Percentiles rank a stretch among this genome's conserved stretches.
phyloP scores from a whole-genome alignment of 2,113 vertebrate species.

The Fulmarus glacialis region DNA sequence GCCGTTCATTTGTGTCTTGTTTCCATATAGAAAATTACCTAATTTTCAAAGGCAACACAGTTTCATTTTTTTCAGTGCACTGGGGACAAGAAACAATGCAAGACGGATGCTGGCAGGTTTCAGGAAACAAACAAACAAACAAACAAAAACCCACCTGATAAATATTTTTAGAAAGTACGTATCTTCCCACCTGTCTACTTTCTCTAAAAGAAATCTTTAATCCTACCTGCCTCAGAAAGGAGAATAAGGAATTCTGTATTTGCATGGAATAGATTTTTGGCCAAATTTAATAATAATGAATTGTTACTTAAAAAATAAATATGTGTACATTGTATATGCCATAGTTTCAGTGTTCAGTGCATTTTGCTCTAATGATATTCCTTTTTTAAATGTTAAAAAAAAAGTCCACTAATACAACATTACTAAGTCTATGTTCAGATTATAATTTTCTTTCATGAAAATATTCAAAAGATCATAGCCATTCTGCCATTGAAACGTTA shows the following conservation, averaged over 20 bases:
- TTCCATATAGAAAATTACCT: constrained; percentile 11
- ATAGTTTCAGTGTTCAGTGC: not conserved
- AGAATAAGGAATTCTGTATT: not conserved
- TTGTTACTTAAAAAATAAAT: not conserved
- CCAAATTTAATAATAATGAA: constrained; percentile 10
- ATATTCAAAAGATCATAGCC: not conserved
- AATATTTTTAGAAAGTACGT: not conserved
- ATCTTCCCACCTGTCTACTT: not conserved
- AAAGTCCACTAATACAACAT: not conserved
- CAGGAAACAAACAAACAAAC: not conserved
- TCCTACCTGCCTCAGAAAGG: constrained; percentile 22
- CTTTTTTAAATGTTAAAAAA: not conserved
- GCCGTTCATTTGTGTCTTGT: not conserved
- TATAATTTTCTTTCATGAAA: not conserved
- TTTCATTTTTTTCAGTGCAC: not conserved
- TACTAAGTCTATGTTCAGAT: not conserved
- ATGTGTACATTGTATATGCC: not conserved
- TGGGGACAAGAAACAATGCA: not conserved
- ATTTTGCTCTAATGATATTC: not conserved
- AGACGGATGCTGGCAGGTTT: constrained; percentile 1
- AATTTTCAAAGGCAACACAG: not conserved
- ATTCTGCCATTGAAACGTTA: not conserved
- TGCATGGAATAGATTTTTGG: not conserved
- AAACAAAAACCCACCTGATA: not conserved
- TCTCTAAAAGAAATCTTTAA: constrained; percentile 5